Base-by-base conservation (phyloP, 2,888 invertebrate species). In the Stenodema calcarata region DNA sequence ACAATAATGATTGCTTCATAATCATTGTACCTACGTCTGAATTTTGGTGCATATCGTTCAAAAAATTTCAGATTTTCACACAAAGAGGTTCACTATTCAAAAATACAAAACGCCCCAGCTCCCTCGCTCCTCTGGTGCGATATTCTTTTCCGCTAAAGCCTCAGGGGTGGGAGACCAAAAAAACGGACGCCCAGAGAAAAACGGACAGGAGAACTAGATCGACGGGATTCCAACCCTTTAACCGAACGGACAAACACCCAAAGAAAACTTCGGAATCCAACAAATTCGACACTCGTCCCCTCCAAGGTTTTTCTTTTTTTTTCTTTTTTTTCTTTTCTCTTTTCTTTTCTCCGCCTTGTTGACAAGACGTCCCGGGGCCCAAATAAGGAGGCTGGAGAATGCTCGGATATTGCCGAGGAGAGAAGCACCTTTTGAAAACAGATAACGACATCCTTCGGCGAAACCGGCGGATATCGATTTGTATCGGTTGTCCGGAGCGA, bases 281-380 rank as follows among this genome's bases (percentile, higher is more conserved):
- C 35, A 35, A 73, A 73, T 73, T 73, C 73, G 73, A 73, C 73
- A 73, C 73, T 73, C 62, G 62, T 62, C 62, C 62, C 62, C 9
- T 23, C 27, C 62, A n/a, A n/a, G n/a, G n/a, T n/a, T n/a, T n/a
- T n/a, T n/a, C 2, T 4, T 54, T 54, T 50, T 9, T 3, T 50
- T 50, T 50, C 16, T 50, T 50, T 14, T 50, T 54, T 18, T 54
- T 54, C 16, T 1, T 7, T 54, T 54, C 18, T 3, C 18, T 54
- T 18, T 54, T 62, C 6, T 62, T 23, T 27, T 35, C 18, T 73
- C 35, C 73, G 35, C 73, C 73, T 73, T 73, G 73, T 73, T 73
- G 73, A 73, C 73, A 73, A 73, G 35, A 73, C 41, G 73, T 73
- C 73, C 41, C n/a, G 73, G 35, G n/a, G 73, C 73, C 73, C 73